Conservation (phyloP, 2,888 invertebrate genomes). For the Eudemis profundana region DNA sequence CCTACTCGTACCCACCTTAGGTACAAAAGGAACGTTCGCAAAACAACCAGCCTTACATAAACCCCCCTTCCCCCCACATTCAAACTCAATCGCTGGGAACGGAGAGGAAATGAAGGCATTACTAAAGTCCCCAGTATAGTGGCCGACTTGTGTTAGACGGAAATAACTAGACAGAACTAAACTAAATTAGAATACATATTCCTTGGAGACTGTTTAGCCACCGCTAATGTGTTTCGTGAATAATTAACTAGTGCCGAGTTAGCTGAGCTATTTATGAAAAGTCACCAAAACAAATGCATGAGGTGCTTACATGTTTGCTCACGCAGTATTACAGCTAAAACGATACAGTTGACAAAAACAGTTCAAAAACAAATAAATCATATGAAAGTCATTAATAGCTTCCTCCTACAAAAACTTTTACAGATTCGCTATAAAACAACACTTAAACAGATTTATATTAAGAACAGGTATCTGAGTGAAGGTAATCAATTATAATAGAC, state of each 20-base stretch:
- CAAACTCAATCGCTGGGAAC: slow-evolving; percentile 49
- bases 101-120: slow-evolving; percentile 51
- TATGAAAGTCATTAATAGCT: neutral
- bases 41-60: slow-evolving; percentile 65
- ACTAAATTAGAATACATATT: slow-evolving; percentile 76
- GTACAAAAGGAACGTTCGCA: slow-evolving; percentile 50
- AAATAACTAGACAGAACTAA: slow-evolving; percentile 77
- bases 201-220: slow-evolving; percentile 69
- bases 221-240: slow-evolving; percentile 62
- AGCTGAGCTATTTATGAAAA: slow-evolving; percentile 34
- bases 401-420: slow-evolving; percentile 9
- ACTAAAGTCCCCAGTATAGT: slow-evolving; percentile 59
- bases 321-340: too few relatives aligned
- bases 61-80: slow-evolving; percentile 52
- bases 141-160: slow-evolving; percentile 67
- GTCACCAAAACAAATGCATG: slow-evolving; percentile 19
- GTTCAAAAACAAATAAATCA: slow-evolving; percentile 7
- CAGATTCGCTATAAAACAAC: slow-evolving; percentile 18
- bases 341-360: too few relatives aligned
- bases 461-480: slow-evolving; percentile 44
- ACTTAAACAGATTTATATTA: slow-evolving; percentile 29
- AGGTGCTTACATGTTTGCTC: neutral
- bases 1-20: slow-evolving; percentile 46
- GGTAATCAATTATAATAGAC: slow-evolving; percentile 62
- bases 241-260: slow-evolving; percentile 46